Evolutionary conservation across 1,140 invertebrate genomes (phyloP).

Genomic region (Zaprionus gabonicus): DNA sequence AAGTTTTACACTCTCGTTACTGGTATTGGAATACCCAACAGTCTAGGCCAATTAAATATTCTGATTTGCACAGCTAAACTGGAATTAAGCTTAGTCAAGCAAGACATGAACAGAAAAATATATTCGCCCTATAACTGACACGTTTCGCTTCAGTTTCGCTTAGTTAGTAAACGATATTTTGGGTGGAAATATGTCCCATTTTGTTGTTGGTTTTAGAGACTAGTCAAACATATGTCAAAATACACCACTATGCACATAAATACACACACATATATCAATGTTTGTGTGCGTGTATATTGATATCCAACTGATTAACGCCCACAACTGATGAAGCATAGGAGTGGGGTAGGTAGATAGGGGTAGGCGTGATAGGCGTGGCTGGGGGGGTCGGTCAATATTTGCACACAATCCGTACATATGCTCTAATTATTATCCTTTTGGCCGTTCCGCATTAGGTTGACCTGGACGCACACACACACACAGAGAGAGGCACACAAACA

Average conservation of each 20-base stretch:
- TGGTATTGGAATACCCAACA: too few relatives aligned
- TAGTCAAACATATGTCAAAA: conserved; percentile 33
- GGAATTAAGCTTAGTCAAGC: neutral
- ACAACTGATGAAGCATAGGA: conserved; percentile 38
- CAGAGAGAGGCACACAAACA: neutral
- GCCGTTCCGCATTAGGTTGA: conserved; percentile 65
- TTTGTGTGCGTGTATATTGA: conserved; percentile 59
- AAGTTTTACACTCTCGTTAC: too few relatives aligned
- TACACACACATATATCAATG: conserved; percentile 26
- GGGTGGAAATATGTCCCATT: conserved; percentile 1
- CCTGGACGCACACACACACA: too few relatives aligned
- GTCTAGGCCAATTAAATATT: too few relatives aligned
- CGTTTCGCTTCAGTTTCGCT: neutral
- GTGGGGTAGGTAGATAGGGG: neutral
- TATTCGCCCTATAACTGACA: neutral
- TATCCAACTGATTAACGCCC: conserved; percentile 69
- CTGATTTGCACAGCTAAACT: neutral
- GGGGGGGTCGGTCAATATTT: conserved; percentile 65
- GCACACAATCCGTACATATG: conserved; percentile 81
- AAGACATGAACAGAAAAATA: neutral
- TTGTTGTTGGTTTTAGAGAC: neutral
- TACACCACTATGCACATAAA: conserved; percentile 1
- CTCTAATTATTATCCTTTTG: conserved; percentile 80
- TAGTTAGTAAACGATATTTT: neutral
- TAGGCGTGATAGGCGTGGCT: conserved; percentile 1